Conservation (phyloP, 2,888 invertebrate species). For the Xanthorhoe spadicearia region DNA sequence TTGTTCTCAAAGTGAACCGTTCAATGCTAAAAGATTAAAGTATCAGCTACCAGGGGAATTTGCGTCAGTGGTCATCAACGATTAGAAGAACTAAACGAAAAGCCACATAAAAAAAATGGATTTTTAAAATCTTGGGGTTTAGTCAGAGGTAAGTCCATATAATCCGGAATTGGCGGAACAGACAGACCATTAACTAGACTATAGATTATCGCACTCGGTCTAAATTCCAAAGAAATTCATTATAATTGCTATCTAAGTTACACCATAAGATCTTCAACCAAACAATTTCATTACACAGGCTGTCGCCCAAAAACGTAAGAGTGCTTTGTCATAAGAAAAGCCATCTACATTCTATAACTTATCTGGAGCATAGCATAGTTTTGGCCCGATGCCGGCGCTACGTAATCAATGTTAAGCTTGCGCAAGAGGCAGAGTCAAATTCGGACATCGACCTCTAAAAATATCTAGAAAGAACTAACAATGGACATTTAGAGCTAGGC, state of each 20-base stretch:
- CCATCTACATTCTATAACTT: conserved; percentile 41
- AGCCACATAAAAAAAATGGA: not conserved
- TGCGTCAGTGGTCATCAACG: not conserved
- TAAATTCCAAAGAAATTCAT: not conserved
- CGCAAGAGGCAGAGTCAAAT: conserved; percentile 22
- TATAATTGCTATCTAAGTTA: not conserved
- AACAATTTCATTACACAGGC: not conserved
- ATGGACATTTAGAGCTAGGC: not conserved
- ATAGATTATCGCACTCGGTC: too few species aligned
- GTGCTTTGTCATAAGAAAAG: conserved; percentile 39
- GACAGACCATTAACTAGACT: too few species aligned
- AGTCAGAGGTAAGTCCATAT: too few species aligned
- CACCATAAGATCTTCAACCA: not conserved
- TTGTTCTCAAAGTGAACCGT: not conserved
- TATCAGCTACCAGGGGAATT: not conserved
- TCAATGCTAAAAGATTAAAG: not conserved
- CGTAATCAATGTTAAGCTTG: conserved; percentile 41
- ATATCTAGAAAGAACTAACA: conserved; percentile 2
- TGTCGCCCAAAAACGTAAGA: conserved; percentile 19
- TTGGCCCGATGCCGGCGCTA: conserved; percentile 40
- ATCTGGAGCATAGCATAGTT: conserved; percentile 40
- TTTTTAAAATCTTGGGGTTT: too few species aligned
- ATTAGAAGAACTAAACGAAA: not conserved
- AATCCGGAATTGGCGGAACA: too few species aligned
- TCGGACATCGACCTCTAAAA: conserved; percentile 25